These are phyloP conservation scores for Egretta garzetta DNA, from an alignment of 2,113 vertebrate species.

Conservation along the genomic window DNA sequence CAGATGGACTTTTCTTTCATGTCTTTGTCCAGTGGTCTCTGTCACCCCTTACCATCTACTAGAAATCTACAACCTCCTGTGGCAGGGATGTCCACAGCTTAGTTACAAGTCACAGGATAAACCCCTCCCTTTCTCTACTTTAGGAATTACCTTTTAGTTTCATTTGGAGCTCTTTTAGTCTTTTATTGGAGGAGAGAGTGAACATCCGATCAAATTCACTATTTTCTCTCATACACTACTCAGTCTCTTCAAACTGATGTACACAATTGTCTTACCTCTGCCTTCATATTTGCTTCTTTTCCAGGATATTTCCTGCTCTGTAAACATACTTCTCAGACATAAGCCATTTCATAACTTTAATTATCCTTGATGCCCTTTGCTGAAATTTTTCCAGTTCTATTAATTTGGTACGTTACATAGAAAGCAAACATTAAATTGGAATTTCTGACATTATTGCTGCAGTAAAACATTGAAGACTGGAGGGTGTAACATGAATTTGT, in stretches of 20 bases:
- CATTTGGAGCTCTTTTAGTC: neutral
- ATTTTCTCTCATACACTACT: neutral
- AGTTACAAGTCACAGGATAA: neutral
- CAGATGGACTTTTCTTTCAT: neutral
- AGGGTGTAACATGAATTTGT: neutral
- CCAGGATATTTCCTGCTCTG: neutral
- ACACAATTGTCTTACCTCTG: neutral
- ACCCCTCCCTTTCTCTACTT: neutral
- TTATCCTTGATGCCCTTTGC: neutral
- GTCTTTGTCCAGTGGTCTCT: neutral
- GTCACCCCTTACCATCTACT: neutral
- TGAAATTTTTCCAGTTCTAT: neutral
- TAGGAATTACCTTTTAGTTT: neutral
- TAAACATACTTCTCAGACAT: neutral
- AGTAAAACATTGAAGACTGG: neutral
- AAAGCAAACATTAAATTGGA: neutral
- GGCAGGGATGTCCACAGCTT: neutral
- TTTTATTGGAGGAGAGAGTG: neutral
- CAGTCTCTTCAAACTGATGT: neutral
- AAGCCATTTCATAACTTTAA: neutral
- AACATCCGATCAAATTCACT: neutral
- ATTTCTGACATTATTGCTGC: neutral
- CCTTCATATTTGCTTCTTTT: neutral
- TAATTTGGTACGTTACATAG: neutral
- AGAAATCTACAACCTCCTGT: neutral